Evolutionary conservation across 1,140 invertebrate genomes (phyloP).

Genomic region (Dendrolimus kikuchii): DNA sequence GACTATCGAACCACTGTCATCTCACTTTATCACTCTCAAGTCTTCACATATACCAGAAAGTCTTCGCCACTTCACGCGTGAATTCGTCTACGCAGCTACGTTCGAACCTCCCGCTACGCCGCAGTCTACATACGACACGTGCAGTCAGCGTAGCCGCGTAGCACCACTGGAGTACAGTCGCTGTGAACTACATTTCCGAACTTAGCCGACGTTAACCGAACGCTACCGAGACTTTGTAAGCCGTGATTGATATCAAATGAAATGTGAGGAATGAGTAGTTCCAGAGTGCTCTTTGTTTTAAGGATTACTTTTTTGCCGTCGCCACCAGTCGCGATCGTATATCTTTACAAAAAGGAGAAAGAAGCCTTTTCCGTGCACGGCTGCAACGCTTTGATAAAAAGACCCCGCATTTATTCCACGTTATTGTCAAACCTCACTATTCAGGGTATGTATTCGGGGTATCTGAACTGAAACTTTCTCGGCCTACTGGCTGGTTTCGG

Average conservation of each 20-base stretch:
- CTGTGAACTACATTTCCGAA: conserved; percentile 44
- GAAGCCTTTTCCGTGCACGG: conserved; percentile 6
- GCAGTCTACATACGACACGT: conserved; percentile 33
- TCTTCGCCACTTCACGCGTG: conserved; percentile 15
- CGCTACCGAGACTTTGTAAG: conserved; percentile 41
- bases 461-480: too few relatives aligned
- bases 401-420: not conserved
- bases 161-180: conserved; percentile 42
- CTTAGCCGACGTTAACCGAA: conserved; percentile 44
- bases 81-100: conserved; percentile 20
- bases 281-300: conserved; percentile 58
- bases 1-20: conserved; percentile 12
- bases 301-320: conserved; percentile 44
- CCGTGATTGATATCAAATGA: conserved; percentile 70
- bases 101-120: conserved; percentile 32
- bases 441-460: too few relatives aligned
- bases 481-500: too few relatives aligned
- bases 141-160: conserved; percentile 39
- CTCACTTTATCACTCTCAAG: conserved; percentile 26
- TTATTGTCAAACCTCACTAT: not conserved
- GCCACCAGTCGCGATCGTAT: conserved; percentile 14
- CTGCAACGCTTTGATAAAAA: conserved; percentile 6
- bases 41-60: conserved; percentile 29
- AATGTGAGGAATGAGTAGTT: conserved; percentile 68
- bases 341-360: conserved; percentile 9